Percentiles rank a stretch among this genome's conserved stretches.
Conservation (phyloP, 2,113 vertebrate genomes). For the Lasiurus borealis region DNA sequence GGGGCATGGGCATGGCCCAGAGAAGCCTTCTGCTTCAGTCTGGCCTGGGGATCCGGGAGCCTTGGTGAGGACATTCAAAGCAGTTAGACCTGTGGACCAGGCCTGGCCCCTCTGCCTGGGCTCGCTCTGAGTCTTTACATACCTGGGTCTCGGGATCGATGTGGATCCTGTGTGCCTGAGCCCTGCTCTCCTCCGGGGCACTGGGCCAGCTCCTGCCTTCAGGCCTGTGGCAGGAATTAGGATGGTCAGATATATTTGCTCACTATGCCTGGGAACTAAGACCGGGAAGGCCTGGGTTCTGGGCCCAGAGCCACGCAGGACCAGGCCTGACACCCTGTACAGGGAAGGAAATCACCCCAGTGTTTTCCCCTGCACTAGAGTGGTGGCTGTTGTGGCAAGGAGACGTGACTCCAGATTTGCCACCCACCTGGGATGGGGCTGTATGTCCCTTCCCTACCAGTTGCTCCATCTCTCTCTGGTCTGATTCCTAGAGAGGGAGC, state of each 20-base stretch:
- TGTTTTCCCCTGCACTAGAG: neutral
- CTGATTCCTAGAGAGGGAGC: neutral
- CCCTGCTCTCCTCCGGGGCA: constrained; percentile 92
- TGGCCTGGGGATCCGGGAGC: neutral
- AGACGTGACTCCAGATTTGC: neutral
- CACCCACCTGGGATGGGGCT: neutral
- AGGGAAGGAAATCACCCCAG: neutral
- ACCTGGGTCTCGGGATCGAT: constrained; percentile 93
- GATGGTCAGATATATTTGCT: constrained; percentile 26
- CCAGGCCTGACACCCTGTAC: neutral
- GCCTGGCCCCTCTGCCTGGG: neutral
- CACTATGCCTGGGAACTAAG: neutral
- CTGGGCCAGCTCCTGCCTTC: constrained; percentile 91
- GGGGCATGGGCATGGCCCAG: neutral
- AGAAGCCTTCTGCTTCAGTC: neutral
- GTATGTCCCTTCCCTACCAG: neutral
- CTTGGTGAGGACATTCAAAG: neutral
- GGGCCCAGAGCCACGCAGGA: neutral
- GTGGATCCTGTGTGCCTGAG: constrained; percentile 90
- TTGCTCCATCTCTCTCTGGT: neutral
- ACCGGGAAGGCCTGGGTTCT: neutral
- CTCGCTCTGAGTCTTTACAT: constrained; percentile 61
- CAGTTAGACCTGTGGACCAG: too few species aligned
- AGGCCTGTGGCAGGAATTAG: constrained; percentile 86
- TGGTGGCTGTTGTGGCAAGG: neutral